Percentiles rank a stretch among this genome's conserved stretches.
Conservation (phyloP, 1,140 invertebrate genomes). For the Chlorops oryzae region DNA sequence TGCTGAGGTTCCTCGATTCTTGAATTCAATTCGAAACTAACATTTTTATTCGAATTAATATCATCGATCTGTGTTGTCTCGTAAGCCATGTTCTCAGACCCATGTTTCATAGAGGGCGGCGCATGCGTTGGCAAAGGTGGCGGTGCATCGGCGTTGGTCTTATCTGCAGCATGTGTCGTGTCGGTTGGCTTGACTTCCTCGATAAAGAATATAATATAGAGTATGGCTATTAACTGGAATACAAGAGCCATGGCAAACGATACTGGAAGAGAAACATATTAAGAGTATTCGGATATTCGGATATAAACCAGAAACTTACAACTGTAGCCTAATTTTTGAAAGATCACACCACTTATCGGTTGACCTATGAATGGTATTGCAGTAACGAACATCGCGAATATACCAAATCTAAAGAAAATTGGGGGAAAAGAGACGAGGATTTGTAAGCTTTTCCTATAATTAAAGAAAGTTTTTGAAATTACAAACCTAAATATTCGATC, state of each 20-base stretch:
- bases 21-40: conserved; percentile 32
- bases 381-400: conserved; percentile 44
- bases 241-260: conserved; percentile 32
- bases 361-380: conserved; percentile 37
- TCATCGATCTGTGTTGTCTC: conserved; percentile 20
- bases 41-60: conserved; percentile 26
- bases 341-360: conserved; percentile 35
- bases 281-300: too few species aligned
- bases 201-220: conserved; percentile 39
- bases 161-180: conserved; percentile 6
- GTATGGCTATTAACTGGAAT: conserved; percentile 39
- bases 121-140: conserved; percentile 12
- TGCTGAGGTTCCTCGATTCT: conserved; percentile 25
- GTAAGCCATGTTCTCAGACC: conserved; percentile 37
- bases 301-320: too few species aligned
- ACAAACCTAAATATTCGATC: conserved; percentile 52
- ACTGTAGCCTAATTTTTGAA: conserved; percentile 33
- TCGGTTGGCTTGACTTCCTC: conserved; percentile 31
- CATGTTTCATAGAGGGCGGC: conserved; percentile 11
- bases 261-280: conserved; percentile 17
- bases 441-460: too few species aligned
- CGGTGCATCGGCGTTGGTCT: background rate
- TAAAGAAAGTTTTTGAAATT: too few species aligned
- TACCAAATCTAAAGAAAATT: conserved; percentile 29
- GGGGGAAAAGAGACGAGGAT: background rate